These are phyloP conservation scores for Cavia aperea DNA, from an alignment of 2,113 vertebrate species.

Conservation along the genomic window DNA sequence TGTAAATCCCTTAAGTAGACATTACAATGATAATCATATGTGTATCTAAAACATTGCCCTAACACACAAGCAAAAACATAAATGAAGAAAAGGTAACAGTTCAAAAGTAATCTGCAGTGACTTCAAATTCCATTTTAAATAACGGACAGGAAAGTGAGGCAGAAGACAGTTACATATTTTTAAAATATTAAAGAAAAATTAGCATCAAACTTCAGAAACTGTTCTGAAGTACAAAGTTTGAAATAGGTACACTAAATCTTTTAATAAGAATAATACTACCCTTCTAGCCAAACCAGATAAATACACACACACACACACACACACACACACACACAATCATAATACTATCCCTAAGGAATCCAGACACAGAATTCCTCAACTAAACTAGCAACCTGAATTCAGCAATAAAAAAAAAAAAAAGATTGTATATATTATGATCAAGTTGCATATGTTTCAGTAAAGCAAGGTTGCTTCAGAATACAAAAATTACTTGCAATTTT, in stretches of 20 bases:
- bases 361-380: background rate
- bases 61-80: background rate
- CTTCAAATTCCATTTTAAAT: background rate
- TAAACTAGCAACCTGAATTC: constrained; percentile 10
- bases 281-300: background rate
- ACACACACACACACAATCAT: background rate
- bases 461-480: background rate
- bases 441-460: background rate
- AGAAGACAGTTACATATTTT: background rate
- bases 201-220: background rate
- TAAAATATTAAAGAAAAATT: background rate
- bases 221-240: background rate
- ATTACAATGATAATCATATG: background rate
- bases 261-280: background rate
- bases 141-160: background rate
- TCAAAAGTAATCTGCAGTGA: background rate
- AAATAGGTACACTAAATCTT: background rate
- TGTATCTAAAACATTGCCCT: background rate
- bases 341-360: background rate
- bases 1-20: background rate
- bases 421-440: background rate
- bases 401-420: background rate
- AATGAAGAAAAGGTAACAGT: background rate
- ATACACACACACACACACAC: background rate
- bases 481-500: background rate